Percentiles rank a stretch among this genome's conserved stretches.
Evolutionary conservation across 1,140 invertebrate species (phyloP).

Genomic region (Epicauta chinensis): DNA sequence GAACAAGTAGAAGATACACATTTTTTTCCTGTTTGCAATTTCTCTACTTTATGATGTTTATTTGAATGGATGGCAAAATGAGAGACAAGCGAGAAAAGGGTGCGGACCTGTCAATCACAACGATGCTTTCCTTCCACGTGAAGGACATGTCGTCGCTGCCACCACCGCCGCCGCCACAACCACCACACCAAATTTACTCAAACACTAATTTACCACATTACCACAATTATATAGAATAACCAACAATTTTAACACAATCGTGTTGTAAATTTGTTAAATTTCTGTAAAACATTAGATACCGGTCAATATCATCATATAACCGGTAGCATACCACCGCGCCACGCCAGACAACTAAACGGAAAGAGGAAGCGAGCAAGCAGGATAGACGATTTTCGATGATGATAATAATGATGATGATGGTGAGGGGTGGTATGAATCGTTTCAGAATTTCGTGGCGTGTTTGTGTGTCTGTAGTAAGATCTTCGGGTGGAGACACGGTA

Average conservation of each 20-base stretch:
- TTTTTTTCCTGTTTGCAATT: not conserved
- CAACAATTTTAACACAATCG: too few relatives aligned
- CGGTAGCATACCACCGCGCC: conserved; percentile 5
- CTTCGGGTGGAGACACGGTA: conserved; percentile 23
- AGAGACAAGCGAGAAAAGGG: conserved; percentile 8
- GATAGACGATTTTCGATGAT: conserved; percentile 5
- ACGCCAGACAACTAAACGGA: not conserved
- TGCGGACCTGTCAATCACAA: conserved; percentile 18
- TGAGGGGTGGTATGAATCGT: too few relatives aligned
- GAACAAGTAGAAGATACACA: conserved; percentile 4
- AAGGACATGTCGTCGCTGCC: conserved; percentile 10
- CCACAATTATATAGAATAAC: too few relatives aligned
- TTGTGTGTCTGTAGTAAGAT: not conserved
- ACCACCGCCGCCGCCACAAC: not conserved
- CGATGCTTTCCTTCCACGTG: conserved; percentile 18
- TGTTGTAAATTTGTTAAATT: too few relatives aligned
- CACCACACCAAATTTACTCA: too few relatives aligned
- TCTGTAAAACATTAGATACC: too few relatives aligned
- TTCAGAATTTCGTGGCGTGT: too few relatives aligned
- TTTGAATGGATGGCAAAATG: too few relatives aligned
- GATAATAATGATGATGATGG: not conserved
- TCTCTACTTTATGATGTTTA: too few relatives aligned
- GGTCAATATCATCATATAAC: not conserved
- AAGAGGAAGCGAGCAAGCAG: not conserved
- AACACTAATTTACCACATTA: too few relatives aligned